phyloP scores from a whole-genome alignment of 2,113 vertebrate species.

The Gobio gobio region DNA sequence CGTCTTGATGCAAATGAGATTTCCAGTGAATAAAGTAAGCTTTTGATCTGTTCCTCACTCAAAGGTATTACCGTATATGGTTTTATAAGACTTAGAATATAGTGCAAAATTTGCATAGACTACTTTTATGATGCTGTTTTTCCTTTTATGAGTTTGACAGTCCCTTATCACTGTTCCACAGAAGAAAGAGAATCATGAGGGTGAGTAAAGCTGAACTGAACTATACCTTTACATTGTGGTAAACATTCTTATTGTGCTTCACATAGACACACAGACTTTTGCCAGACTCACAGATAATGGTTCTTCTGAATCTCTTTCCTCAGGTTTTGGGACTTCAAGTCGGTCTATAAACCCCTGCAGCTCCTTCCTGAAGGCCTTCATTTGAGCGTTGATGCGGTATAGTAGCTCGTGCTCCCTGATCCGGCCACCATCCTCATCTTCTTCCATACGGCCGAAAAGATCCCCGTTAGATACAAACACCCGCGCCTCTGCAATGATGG shows the following conservation, averaged over 20 bases:
- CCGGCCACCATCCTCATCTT: slow-evolving; percentile 86
- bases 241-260: slow-evolving; percentile 25
- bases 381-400: slow-evolving; percentile 94
- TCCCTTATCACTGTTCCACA: background rate
- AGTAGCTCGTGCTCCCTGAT: slow-evolving; percentile 94
- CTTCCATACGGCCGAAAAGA: slow-evolving; percentile 83
- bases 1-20: no score
- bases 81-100: background rate
- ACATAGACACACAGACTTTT: slow-evolving; percentile 77
- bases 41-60: no score
- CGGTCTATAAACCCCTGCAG: slow-evolving; percentile 94
- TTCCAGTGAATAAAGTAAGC: no score
- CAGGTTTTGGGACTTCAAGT: slow-evolving; percentile 87
- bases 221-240: background rate
- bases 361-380: slow-evolving; percentile 97
- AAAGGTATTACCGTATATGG: background rate
- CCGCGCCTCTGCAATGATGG: slow-evolving; percentile 91
- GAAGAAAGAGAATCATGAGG: background rate
- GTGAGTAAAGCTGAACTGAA: background rate
- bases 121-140: background rate
- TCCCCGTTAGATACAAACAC: slow-evolving; percentile 91
- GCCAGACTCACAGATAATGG: slow-evolving; percentile 89
- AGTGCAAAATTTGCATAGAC: background rate
- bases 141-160: background rate
- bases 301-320: slow-evolving; percentile 86